Evolutionary conservation across 2,888 invertebrate genomes (phyloP), one percentile per base, ranked within the genome.

Genomic region (Drosophila histrio): DNA sequence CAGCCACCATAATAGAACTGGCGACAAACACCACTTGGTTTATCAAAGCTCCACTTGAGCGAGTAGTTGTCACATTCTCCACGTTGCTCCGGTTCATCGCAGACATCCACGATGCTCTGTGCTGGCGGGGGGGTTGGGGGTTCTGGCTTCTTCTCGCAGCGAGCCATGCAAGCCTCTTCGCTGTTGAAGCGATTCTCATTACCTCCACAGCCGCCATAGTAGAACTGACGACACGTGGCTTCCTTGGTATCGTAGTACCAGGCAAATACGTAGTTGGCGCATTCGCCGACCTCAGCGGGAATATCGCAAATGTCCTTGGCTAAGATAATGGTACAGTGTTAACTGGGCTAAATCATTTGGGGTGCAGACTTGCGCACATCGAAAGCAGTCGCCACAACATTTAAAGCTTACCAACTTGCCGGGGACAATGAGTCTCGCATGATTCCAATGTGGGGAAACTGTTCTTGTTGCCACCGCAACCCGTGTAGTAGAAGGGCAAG

Each of bases 1-100:
- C 98, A 98, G 46, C 98, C 98, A 43, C 97, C 97, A 90, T 95
- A 98, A 79, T 96, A 95, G 92, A 98, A 98, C 87, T 95, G 95
- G 54, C 93, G 92, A 90, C 98, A 99, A 17, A 92, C 92, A 61
- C 94, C 93, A 49, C 94, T 93, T 70, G 93, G 93, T 0, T 95
- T 94, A 89, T 98, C 96, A 91, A 94, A 98, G 92, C 95, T 96
- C 96, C 96, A 98, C 53, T 94, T 93, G 68, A 94, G 92, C 3
- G 94, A 93, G 90, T 95, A 96, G 67, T 95, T 94, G 52, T 93
- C 93, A 85, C 97, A 97, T 15, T 95, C 94, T 7, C 97, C 97
- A 52, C 93, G 92, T 47, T 94, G 92, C 4, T 95, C 95, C 0
- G 96, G 95, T 71, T 96, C 92, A 22, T 94, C 94, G 88, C 97